These are phyloP conservation scores for Mus spicilegus DNA, from an alignment of 2,113 vertebrate species.

Conservation along the genomic window DNA sequence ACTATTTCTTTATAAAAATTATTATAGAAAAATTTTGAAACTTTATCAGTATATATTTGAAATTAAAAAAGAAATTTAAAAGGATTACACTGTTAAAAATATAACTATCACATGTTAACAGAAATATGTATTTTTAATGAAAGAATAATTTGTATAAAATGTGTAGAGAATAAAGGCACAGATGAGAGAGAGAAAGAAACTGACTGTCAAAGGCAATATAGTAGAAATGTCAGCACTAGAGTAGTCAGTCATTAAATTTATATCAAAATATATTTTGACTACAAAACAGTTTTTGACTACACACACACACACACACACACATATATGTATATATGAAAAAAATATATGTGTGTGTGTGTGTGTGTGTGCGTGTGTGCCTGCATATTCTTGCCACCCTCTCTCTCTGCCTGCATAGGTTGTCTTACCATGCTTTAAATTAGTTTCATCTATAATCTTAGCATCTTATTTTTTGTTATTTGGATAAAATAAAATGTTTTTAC, in stretches of 20 bases:
- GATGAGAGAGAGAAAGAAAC: background rate
- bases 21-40: background rate
- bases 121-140: constrained; percentile 40
- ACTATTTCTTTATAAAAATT: constrained; percentile 58
- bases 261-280: constrained; percentile 14
- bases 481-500: background rate
- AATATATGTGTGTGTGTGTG: no score
- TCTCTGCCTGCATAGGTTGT: background rate
- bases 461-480: constrained; percentile 1
- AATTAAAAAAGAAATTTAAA: constrained; percentile 56
- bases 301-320: background rate
- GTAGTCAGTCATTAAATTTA: background rate
- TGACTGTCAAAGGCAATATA: background rate
- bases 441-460: background rate
- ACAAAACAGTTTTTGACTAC: background rate
- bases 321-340: no score
- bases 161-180: background rate
- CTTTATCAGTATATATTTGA: background rate
- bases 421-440: background rate
- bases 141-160: constrained; percentile 57
- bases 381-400: no score
- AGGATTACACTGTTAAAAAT: constrained; percentile 12
- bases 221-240: background rate
- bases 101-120: background rate
- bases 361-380: no score